Base-by-base conservation (phyloP, 2,113 vertebrate genomes). In the Galeopterus variegatus region DNA sequence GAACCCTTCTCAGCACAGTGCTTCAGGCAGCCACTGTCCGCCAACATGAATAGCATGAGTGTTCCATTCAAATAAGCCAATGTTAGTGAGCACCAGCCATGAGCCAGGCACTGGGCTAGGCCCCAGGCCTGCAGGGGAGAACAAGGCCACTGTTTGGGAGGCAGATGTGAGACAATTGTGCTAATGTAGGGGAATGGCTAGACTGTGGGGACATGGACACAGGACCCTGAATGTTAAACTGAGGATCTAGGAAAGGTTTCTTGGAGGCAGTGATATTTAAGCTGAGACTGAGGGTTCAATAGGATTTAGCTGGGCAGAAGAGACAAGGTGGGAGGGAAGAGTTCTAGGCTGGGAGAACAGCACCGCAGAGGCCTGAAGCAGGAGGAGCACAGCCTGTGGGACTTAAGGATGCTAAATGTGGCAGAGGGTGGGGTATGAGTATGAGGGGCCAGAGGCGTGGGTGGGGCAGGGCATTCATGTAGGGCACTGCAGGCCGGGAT, bases 281-380 rank as follows among this genome's bases (percentile, higher is more conserved):
- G 64, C 41, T 24, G 24, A 50, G 36, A 65, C 45, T 50, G 28
- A 33, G 10, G 24, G 62, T 17, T 28, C 52, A 58, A 41, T 64
- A 67, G 58, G 54, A 75, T 60, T 91, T 87, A 88, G 52, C 24
- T 23, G 36, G 31, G 65, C 54, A 54, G 52, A 79, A 41, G 73
- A 28, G 65, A 54, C 31, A 33, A 31, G n/a, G 23, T 69, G 33
- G 36, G 9, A 15, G 60, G 28, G 23, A 64, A 81, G 87, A 84
- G 13, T 79, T 50, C 69, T 72, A 60, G 60, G 36, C 36, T 70
- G 45, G 82, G 65, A 80, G 70, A 77, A 69, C 14, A 58, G 6
- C 13, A 86, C 97, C 92, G 85, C 93, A 96, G 94, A 97, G 91
- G 73, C 96, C 93, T 80, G 94, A 95, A 96, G 80, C 56, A 77